A percentile compares a stretch with the other conserved stretches of the same genome.
phyloP scores from a whole-genome alignment of 2,797 vertebrate genomes.

The Brachyalestes nurse region DNA sequence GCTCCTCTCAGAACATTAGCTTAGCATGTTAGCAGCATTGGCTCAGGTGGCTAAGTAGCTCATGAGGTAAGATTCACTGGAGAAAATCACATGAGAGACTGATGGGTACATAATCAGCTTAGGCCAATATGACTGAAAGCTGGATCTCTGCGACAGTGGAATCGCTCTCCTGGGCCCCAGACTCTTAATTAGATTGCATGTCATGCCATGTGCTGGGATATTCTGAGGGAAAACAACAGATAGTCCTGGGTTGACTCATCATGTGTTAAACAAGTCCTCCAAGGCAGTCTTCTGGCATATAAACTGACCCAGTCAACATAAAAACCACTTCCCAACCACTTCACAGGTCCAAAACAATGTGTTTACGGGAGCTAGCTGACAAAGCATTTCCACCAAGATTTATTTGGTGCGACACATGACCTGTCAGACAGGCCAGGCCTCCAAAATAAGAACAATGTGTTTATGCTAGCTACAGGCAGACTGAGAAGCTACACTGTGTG shows the following conservation, averaged over 20 bases:
- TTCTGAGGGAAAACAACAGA: constrained; percentile 12
- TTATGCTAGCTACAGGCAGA: neutral
- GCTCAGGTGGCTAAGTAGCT: constrained; percentile 13
- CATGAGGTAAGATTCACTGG: constrained; percentile 19
- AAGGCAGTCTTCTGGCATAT: too few relatives aligned
- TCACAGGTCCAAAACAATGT: neutral
- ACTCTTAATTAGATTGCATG: constrained; percentile 41
- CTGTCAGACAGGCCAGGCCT: neutral
- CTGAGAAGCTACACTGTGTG: neutral
- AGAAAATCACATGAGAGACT: constrained; percentile 19
- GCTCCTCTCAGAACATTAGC: neutral
- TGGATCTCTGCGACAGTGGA: constrained; percentile 40
- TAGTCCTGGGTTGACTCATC: constrained; percentile 25
- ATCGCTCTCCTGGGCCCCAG: neutral
- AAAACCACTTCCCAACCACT: neutral
- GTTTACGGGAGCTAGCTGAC: neutral
- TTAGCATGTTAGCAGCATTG: constrained; percentile 3
- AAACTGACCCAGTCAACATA: neutral
- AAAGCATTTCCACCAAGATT: neutral
- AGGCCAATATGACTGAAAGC: constrained; percentile 8
- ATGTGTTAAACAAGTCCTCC: constrained; percentile 6
- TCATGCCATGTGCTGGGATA: constrained; percentile 3
- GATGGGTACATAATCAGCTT: constrained; percentile 40
- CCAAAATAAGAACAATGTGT: neutral
- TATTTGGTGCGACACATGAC: neutral